These are phyloP conservation scores for Zenarchopterus dispar DNA, from an alignment of 2,797 vertebrate species.

Conservation along the genomic window DNA sequence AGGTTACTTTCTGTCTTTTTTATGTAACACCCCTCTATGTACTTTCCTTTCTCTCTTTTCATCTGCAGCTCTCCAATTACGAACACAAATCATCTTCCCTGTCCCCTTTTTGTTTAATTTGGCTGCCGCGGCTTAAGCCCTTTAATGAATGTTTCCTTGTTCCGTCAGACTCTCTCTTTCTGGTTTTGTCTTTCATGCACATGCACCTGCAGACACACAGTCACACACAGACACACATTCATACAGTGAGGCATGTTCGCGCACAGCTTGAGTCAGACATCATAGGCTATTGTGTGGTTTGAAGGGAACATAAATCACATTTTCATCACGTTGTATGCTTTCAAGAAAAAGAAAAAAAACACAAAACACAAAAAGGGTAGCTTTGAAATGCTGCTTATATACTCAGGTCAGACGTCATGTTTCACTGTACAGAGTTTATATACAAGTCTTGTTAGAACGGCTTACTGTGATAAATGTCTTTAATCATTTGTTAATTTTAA, in stretches of 20 bases:
- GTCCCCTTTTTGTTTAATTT: slow-evolving; percentile 59
- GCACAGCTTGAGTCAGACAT: slow-evolving; percentile 52
- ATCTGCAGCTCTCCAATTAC: slow-evolving; percentile 53
- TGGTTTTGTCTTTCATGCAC: slow-evolving; percentile 15
- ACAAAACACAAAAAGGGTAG: slow-evolving; percentile 18
- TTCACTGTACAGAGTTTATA: slow-evolving; percentile 16
- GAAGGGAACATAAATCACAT: slow-evolving; percentile 73
- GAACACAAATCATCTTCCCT: slow-evolving; percentile 61
- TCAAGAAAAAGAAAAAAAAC: slow-evolving; percentile 25
- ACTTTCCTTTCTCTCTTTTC: slow-evolving; percentile 9
- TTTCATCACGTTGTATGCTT: slow-evolving; percentile 65
- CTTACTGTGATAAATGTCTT: slow-evolving; percentile 3
- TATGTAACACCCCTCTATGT: slow-evolving; percentile 12
- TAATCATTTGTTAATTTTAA: slow-evolving; percentile 27
- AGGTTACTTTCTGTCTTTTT: slow-evolving; percentile 44
- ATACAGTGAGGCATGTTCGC: slow-evolving; percentile 10
- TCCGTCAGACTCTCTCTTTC: slow-evolving; percentile 43
- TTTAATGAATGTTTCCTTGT: slow-evolving; percentile 66
- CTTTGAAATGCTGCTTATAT: slow-evolving; percentile 39
- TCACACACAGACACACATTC: background rate
- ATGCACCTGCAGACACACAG: slow-evolving; percentile 29
- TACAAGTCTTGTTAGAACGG: background rate
- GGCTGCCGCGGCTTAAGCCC: slow-evolving; percentile 50
- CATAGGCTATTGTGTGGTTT: slow-evolving; percentile 63
- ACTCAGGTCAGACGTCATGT: slow-evolving; percentile 29